Percentiles rank a stretch among this genome's conserved stretches.
Evolutionary conservation across 2,797 vertebrate genomes (phyloP).

Genomic region (Babyrousa celebensis): DNA sequence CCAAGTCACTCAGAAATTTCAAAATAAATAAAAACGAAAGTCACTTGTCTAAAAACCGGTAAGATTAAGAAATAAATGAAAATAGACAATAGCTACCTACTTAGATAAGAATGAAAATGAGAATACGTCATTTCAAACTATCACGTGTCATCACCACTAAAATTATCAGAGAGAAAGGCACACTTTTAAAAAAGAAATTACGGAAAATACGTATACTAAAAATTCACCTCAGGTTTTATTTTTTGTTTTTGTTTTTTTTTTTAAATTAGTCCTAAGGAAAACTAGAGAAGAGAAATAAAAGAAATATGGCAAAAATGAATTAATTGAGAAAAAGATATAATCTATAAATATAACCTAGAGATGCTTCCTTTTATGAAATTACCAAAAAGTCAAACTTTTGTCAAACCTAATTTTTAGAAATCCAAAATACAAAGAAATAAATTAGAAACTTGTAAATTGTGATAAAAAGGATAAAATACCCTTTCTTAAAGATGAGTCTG

Average conservation of each 20-base stretch:
- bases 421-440: neutral
- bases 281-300: neutral
- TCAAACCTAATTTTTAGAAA: constrained; percentile 3
- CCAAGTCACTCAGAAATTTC: neutral
- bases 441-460: neutral
- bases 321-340: neutral
- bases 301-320: neutral
- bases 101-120: neutral
- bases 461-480: neutral
- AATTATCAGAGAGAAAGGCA: too few species aligned
- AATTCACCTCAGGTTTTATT: neutral
- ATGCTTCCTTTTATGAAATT: neutral
- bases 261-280: neutral
- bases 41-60: neutral
- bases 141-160: fast-evolving
- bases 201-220: neutral
- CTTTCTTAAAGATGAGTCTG: neutral
- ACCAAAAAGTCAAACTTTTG: neutral
- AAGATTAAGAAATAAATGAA: neutral
- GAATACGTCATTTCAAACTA: neutral
- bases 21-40: constrained; percentile 10
- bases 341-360: neutral
- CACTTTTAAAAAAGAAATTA: too few species aligned
- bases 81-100: fast-evolving
- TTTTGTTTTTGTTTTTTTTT: neutral